These are phyloP conservation scores for Trachurus trachurus DNA, from an alignment of 2,797 vertebrate genomes.

Conservation along the genomic window DNA sequence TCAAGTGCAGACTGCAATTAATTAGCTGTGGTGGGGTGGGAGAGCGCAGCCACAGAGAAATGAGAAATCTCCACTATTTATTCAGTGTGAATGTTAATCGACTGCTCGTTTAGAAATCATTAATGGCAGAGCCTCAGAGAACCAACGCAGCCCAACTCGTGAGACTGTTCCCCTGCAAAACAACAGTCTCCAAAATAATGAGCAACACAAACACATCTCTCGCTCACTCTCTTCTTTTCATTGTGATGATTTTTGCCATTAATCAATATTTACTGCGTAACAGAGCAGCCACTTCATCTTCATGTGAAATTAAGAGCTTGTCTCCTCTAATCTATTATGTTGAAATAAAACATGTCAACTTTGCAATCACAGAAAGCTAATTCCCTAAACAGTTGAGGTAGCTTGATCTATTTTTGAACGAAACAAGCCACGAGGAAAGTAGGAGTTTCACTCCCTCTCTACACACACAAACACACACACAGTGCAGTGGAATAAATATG, in stretches of 20 bases:
- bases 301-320: slow-evolving; percentile 28
- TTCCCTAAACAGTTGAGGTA: slow-evolving; percentile 1
- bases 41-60: slow-evolving; percentile 27
- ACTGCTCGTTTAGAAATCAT: slow-evolving; percentile 55
- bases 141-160: slow-evolving; percentile 16
- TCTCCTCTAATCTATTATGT: slow-evolving; percentile 11
- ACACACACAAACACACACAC: no score
- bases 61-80: slow-evolving; percentile 34
- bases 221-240: background rate
- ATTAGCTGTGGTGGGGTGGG: slow-evolving; percentile 42
- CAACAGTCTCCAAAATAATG: slow-evolving; percentile 28
- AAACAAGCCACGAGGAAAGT: background rate
- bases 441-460: background rate
- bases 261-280: slow-evolving; percentile 44
- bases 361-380: background rate
- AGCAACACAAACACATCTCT: slow-evolving; percentile 10
- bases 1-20: slow-evolving; percentile 19
- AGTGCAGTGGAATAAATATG: slow-evolving; percentile 1
- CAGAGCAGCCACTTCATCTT: slow-evolving; percentile 17
- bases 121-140: slow-evolving; percentile 34
- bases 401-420: background rate
- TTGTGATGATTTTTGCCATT: slow-evolving; percentile 21
- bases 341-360: slow-evolving; percentile 1
- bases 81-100: slow-evolving; percentile 52
- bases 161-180: slow-evolving; percentile 34